These are phyloP conservation scores for Caenorhabditis virilis DNA, from an alignment of 2,888 invertebrate genomes.

Conservation along the genomic window DNA sequence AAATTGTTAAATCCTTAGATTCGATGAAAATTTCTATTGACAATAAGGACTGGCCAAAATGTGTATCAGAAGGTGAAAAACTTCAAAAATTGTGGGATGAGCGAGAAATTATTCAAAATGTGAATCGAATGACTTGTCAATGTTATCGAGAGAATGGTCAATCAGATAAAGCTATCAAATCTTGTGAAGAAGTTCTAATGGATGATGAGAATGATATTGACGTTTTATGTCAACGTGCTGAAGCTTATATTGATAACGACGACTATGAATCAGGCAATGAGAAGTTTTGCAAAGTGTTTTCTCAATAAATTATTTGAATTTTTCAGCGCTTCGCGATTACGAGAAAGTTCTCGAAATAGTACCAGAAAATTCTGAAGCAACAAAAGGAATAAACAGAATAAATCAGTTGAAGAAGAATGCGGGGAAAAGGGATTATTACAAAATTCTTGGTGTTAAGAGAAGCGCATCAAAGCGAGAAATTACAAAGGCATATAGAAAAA, in stretches of 20 bases:
- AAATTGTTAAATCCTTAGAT: slow-evolving; percentile 75
- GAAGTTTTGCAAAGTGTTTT: too few species aligned
- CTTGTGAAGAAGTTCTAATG: slow-evolving; percentile 82
- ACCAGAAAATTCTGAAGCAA: slow-evolving; percentile 80
- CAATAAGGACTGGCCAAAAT: slow-evolving; percentile 73
- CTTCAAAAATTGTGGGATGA: too few species aligned
- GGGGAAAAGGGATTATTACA: slow-evolving; percentile 93
- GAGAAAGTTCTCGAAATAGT: slow-evolving; percentile 85
- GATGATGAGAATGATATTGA: slow-evolving; percentile 77
- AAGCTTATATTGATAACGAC: slow-evolving; percentile 86
- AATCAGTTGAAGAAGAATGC: slow-evolving; percentile 90
- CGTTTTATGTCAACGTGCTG: slow-evolving; percentile 86
- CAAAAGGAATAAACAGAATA: slow-evolving; percentile 85
- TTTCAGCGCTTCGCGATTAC: slow-evolving; percentile 82
- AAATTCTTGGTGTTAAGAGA: slow-evolving; percentile 86
- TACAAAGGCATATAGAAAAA: slow-evolving; percentile 90
- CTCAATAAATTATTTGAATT: too few species aligned
- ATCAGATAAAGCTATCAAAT: slow-evolving; percentile 77
- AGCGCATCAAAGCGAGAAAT: slow-evolving; percentile 90
- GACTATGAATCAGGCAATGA: slow-evolving; percentile 87
- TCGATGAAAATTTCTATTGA: slow-evolving; percentile 16
- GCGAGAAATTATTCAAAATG: slow-evolving; percentile 72
- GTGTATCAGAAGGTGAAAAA: slow-evolving; percentile 71
- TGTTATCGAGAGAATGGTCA: slow-evolving; percentile 77
- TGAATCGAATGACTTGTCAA: slow-evolving; percentile 80